Percentiles rank a stretch among this genome's conserved stretches.
Evolutionary conservation across 2,113 vertebrate species (phyloP).

Genomic region (Indicator maculatus): DNA sequence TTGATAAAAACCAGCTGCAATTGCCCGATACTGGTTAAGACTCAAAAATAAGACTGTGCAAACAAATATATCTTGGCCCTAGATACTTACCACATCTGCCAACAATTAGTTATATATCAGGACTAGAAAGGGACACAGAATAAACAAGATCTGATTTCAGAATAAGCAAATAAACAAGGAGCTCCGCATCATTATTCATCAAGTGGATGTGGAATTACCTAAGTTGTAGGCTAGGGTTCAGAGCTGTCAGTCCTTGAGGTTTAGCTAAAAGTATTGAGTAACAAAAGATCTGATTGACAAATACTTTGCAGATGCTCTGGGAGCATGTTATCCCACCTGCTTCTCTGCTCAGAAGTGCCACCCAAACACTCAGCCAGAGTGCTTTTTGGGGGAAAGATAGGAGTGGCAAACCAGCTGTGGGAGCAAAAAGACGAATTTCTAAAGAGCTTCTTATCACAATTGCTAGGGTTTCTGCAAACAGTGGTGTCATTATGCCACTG

Average conservation of each 20-base stretch:
- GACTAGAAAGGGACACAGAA: constrained; percentile 73
- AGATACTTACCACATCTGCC: constrained; percentile 86
- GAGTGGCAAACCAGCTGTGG: not conserved
- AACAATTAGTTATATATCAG: constrained; percentile 87
- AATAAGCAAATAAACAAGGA: constrained; percentile 89
- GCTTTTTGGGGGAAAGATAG: not conserved
- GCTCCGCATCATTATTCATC: constrained; percentile 79
- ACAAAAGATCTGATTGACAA: constrained; percentile 53
- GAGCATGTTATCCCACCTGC: constrained; percentile 32
- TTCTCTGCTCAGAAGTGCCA: not conserved
- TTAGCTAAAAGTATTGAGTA: constrained; percentile 47
- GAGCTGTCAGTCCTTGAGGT: constrained; percentile 23
- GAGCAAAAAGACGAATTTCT: not conserved
- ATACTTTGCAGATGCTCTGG: constrained; percentile 63
- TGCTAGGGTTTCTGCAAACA: not conserved
- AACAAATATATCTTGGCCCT: constrained; percentile 89
- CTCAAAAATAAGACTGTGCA: constrained; percentile 90
- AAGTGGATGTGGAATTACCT: constrained; percentile 57
- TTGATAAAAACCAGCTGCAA: constrained; percentile 92
- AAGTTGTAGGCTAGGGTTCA: constrained; percentile 7
- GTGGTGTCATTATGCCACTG: too few species aligned
- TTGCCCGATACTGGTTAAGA: constrained; percentile 84
- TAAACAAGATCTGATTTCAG: constrained; percentile 83
- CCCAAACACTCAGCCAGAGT: not conserved
- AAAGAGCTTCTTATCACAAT: not conserved